Evolutionary conservation across 2,888 invertebrate genomes (phyloP).

Genomic region (Gnatocerus cornutus): DNA sequence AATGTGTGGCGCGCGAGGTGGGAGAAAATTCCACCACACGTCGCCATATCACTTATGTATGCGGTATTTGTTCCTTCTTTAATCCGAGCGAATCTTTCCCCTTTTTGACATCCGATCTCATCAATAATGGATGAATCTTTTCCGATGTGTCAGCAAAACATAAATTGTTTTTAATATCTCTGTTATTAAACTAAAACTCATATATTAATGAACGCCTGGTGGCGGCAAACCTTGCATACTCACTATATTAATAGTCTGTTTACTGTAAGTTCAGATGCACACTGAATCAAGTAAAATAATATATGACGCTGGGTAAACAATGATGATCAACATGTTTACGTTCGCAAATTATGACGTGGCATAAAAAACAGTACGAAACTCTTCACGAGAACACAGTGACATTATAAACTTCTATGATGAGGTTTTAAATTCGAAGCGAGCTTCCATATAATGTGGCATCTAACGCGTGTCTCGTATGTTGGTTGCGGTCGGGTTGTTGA

Average conservation of each 20-base stretch:
- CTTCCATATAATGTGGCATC: constrained; percentile 58
- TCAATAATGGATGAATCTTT: constrained; percentile 59
- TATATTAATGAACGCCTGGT: constrained; percentile 4
- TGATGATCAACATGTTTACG: constrained; percentile 7
- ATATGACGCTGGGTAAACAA: constrained; percentile 15
- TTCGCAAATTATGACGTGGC: not conserved
- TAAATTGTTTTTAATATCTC: constrained; percentile 57
- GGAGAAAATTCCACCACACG: too few species aligned
- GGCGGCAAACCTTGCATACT: not conserved
- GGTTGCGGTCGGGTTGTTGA: constrained; percentile 63
- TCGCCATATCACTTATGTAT: constrained; percentile 53
- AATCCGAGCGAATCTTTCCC: constrained; percentile 55
- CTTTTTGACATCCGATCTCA: constrained; percentile 52
- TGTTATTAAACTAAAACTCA: not conserved
- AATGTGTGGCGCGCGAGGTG: too few species aligned
- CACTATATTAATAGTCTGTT: constrained; percentile 28
- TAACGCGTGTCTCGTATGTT: constrained; percentile 63
- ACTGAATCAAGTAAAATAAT: constrained; percentile 20
- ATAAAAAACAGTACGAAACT: too few species aligned
- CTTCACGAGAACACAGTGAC: constrained; percentile 5
- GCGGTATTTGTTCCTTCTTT: constrained; percentile 63
- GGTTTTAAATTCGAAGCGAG: constrained; percentile 59
- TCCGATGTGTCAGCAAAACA: constrained; percentile 59
- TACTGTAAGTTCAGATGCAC: constrained; percentile 25
- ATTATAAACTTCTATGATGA: constrained; percentile 51